phyloP scores from a whole-genome alignment of 2,797 vertebrate genomes.

The Spinus olivaceus region DNA sequence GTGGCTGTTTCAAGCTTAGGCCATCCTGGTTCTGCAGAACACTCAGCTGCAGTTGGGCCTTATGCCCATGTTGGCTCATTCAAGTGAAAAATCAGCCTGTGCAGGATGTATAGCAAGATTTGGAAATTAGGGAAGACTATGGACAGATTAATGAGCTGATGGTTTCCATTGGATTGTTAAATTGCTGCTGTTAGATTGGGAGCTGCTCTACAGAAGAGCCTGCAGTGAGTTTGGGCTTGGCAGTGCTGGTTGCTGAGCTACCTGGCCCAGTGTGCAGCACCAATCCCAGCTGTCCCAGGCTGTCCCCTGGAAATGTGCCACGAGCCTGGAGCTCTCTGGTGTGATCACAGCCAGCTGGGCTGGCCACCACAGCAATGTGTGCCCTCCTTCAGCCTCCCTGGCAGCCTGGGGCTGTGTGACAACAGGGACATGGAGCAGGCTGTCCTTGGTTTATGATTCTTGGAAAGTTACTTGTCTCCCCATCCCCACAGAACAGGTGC shows the following conservation, averaged over 20 bases:
- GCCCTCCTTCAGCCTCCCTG: neutral
- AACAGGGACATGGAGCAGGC: neutral
- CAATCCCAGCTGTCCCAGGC: neutral
- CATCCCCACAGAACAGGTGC: neutral
- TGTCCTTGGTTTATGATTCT: neutral
- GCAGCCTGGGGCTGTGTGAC: neutral
- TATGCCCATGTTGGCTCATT: neutral
- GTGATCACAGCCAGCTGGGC: neutral
- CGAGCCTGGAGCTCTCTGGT: neutral
- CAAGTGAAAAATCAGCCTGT: neutral
- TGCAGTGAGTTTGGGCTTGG: neutral
- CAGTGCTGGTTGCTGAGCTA: neutral
- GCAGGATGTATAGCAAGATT: neutral
- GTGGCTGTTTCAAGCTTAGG: neutral
- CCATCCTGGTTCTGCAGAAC: neutral
- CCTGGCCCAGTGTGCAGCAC: neutral
- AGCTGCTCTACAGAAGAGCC: neutral
- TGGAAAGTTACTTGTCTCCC: neutral
- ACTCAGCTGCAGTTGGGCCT: neutral
- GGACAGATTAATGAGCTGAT: neutral
- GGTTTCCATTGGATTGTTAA: neutral
- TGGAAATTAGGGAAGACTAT: neutral
- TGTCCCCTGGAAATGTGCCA: neutral
- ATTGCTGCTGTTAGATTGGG: neutral
- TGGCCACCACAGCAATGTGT: neutral